A percentile compares a stretch with the other conserved stretches of the same genome.
Evolutionary conservation across 2,797 vertebrate genomes (phyloP).

Genomic region (Graptemys geographica): DNA sequence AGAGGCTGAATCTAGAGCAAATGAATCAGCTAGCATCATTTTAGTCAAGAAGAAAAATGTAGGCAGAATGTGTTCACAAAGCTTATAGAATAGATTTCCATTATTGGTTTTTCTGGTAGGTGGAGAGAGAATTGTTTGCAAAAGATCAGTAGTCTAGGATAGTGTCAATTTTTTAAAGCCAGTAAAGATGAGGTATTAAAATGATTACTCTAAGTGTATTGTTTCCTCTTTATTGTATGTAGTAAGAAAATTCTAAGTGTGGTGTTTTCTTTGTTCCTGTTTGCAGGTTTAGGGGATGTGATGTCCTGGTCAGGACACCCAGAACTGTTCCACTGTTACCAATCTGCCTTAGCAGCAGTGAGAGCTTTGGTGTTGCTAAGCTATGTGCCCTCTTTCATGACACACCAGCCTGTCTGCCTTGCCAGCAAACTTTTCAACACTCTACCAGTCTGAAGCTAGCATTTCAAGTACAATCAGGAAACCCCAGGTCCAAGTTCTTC

Average conservation of each 20-base stretch:
- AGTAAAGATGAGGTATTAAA: not conserved
- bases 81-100: not conserved
- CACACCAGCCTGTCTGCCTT: not conserved
- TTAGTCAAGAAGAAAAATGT: not conserved
- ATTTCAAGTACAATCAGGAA: not conserved
- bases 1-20: not conserved
- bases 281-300: not conserved
- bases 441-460: not conserved
- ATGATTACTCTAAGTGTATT: not conserved
- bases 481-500: not conserved
- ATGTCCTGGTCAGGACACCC: not conserved
- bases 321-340: not conserved
- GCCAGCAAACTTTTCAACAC: not conserved
- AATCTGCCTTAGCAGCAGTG: not conserved
- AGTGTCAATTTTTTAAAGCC: not conserved
- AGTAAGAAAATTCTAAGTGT: too few relatives aligned
- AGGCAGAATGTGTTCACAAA: not conserved
- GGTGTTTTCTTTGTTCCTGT: not conserved
- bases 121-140: accelerated
- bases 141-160: not conserved
- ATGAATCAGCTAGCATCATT: not conserved
- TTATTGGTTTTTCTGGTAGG: accelerated
- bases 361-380: not conserved
- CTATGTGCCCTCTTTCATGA: not conserved
- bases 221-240: not conserved